Percentiles rank a stretch among this genome's conserved stretches.
phyloP scores from a whole-genome alignment of 1,140 invertebrate species.

The Parasteatoda tepidariorum region DNA sequence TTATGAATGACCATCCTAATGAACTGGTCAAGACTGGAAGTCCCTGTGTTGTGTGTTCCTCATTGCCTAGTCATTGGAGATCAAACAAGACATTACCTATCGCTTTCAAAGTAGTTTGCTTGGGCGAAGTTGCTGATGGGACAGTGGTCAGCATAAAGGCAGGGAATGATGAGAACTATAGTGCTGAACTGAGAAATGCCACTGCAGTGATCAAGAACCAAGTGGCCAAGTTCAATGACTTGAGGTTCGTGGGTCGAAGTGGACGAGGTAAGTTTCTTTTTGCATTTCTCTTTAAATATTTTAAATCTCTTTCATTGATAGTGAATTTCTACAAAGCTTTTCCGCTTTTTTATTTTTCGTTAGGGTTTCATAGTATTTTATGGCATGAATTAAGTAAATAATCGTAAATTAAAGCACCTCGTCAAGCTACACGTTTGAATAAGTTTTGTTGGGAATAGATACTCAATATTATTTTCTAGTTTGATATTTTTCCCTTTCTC shows the following conservation, averaged over 20 bases:
- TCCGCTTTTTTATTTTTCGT: too few relatives aligned
- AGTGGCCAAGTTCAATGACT: conserved; percentile 96
- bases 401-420: too few relatives aligned
- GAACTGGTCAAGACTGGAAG: conserved; percentile 91
- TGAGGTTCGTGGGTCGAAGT: conserved; percentile 95
- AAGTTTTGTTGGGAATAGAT: too few relatives aligned
- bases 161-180: conserved; percentile 98
- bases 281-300: background rate
- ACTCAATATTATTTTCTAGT: too few relatives aligned
- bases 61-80: conserved; percentile 92
- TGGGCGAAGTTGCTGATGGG: conserved; percentile 93
- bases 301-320: background rate
- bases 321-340: too few relatives aligned
- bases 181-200: conserved; percentile 91
- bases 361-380: too few relatives aligned
- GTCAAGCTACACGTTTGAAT: too few relatives aligned
- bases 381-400: too few relatives aligned
- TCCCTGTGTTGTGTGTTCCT: conserved; percentile 92
- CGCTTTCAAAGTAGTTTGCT: conserved; percentile 92
- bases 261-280: conserved; percentile 86
- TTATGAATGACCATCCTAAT: conserved; percentile 83
- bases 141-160: conserved; percentile 92
- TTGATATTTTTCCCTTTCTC: too few relatives aligned
- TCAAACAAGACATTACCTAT: conserved; percentile 95
- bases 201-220: conserved; percentile 97